Evolutionary conservation across 2,113 vertebrate genomes (phyloP).

Genomic region (Urocitellus parryii): DNA sequence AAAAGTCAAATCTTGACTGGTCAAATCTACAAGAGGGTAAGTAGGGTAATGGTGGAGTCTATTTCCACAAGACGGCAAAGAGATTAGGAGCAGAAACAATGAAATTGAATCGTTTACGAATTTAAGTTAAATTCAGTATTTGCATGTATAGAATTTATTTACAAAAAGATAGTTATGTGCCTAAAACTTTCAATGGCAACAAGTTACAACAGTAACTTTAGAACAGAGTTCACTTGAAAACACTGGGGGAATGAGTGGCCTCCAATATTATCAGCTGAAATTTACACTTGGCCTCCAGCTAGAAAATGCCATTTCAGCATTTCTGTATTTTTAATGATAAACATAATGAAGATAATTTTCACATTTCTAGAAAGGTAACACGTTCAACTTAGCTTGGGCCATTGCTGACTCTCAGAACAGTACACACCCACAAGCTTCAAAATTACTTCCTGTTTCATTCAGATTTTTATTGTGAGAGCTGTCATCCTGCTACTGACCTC

Average conservation of each 20-base stretch:
- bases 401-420: neutral
- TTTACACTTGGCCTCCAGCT: neutral
- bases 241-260: neutral
- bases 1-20: neutral
- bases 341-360: neutral
- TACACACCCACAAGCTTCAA: constrained; percentile 11
- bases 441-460: constrained; percentile 56
- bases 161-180: neutral
- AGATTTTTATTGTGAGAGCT: constrained; percentile 38
- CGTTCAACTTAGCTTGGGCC: neutral
- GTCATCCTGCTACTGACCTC: constrained; percentile 62
- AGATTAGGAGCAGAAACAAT: constrained; percentile 29
- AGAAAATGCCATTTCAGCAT: neutral
- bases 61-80: neutral
- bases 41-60: rapidly evolving
- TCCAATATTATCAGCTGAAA: neutral
- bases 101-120: constrained; percentile 14
- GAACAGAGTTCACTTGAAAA: constrained; percentile 40
- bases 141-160: neutral
- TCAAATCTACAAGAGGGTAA: neutral
- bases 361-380: neutral
- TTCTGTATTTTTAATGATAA: neutral
- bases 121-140: neutral
- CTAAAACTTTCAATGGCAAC: constrained; percentile 58
- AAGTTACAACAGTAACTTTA: constrained; percentile 45